phyloP scores from a whole-genome alignment of 2,113 vertebrate species.

The Dipodomys ordii region DNA sequence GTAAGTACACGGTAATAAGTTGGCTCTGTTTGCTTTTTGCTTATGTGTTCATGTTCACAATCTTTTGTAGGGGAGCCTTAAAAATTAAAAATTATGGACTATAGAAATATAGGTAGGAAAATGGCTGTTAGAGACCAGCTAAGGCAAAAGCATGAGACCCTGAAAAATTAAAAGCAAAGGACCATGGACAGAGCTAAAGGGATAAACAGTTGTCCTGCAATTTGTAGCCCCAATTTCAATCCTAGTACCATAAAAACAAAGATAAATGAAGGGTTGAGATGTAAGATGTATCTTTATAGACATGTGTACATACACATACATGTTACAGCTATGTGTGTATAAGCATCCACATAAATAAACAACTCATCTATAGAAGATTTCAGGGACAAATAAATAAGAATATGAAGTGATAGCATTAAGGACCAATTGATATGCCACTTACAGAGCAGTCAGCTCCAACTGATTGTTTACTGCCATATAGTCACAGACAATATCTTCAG shows the following conservation, averaged over 20 bases:
- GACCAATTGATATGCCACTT: background rate
- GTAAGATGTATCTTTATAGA: background rate
- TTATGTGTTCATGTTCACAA: background rate
- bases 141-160: too few species aligned
- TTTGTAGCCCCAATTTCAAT: too few species aligned
- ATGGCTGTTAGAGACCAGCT: too few species aligned
- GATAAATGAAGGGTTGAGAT: background rate
- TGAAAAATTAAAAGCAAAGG: too few species aligned
- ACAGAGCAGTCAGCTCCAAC: background rate
- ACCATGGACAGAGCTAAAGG: too few species aligned
- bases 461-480: background rate
- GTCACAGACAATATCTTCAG: background rate
- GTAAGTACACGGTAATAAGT: slow-evolving; percentile 77
- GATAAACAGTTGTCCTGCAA: too few species aligned
- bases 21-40: background rate
- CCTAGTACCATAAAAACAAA: too few species aligned
- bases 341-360: background rate
- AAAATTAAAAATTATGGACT: background rate
- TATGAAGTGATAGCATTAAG: background rate
- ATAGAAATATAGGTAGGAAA: too few species aligned
- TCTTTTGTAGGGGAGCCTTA: background rate
- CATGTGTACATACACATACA: background rate
- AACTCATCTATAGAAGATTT: background rate
- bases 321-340: background rate
- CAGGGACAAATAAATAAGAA: background rate